Base-by-base conservation (phyloP, 2,113 vertebrate species). In the Cebidichthys violaceus region DNA sequence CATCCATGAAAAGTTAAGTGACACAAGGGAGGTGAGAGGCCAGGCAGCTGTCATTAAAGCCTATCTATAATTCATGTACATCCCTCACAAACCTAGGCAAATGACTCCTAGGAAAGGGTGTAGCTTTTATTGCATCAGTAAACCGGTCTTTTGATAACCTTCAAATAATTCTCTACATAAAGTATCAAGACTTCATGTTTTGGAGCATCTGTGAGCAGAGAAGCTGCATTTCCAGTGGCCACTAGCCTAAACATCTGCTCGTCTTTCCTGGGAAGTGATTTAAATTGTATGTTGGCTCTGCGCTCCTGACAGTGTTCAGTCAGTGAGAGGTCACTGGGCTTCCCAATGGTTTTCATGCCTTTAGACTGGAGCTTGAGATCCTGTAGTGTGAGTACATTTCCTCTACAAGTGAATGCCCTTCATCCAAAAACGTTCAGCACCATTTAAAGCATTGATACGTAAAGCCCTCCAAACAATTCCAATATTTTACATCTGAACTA, bases 51-150 rank as follows among this genome's bases (percentile, higher is more conserved):
- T 89, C 81, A 86, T 87, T 86, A 86, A 83, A 87, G 79, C 68
- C 45, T 37, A 77, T 90, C 61, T 89, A 85, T 89, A 89, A 89
- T 89, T 89, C 70, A 89, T 85, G 55, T 52, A 43, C 79, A 79
- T 89, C 85, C 77, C 60, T 79, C 77, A 66, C 70, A 79, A 83
- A 86, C 76, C 72, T 78, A 18, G 69, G 59, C 70, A 50, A 52
- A 33, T 43, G 71, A 68, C 75, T 84, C 29, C 33, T 9, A 71
- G 69, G 47, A 43, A 71, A 75, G 70, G 55, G 35, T 75, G 70
- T 22, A 13, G 61, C 52, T 37, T 62, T 52, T 65, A 52, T 71
- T 70, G 54, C 55, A 75, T 43, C 54, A 75, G 64, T 6, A 24
- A 69, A 61, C 27, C 13, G 9, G n/a, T 33, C 69, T 55, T 70